Evolutionary conservation across 2,888 invertebrate genomes (phyloP).

Genomic region (Entomobrya proxima): DNA sequence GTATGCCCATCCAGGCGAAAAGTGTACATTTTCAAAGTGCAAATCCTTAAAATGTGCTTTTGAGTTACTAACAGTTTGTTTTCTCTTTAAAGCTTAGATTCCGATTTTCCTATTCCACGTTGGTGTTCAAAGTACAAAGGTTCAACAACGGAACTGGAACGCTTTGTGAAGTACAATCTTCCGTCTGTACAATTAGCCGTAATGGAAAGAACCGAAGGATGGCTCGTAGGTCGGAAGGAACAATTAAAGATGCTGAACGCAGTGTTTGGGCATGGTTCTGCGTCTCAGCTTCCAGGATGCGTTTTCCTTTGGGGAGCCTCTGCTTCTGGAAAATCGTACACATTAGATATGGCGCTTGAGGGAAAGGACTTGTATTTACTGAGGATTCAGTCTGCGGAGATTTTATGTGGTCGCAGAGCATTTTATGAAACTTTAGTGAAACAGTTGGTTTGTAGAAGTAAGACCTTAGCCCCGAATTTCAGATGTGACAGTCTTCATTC

Average conservation of each 20-base stretch:
- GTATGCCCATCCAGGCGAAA: too few species aligned
- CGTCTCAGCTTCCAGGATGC: slow-evolving; percentile 28
- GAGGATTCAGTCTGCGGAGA: slow-evolving; percentile 52
- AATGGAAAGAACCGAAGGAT: not conserved
- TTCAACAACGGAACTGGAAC: too few species aligned
- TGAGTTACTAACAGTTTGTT: too few species aligned
- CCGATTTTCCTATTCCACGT: too few species aligned
- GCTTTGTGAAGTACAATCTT: too few species aligned
- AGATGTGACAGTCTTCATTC: slow-evolving; percentile 44
- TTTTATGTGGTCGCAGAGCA: slow-evolving; percentile 63
- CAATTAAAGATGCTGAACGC: not conserved
- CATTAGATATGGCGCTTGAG: slow-evolving; percentile 48
- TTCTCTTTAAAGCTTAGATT: too few species aligned
- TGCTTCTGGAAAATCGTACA: slow-evolving; percentile 61
- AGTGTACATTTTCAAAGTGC: too few species aligned
- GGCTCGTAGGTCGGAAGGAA: slow-evolving; percentile 3
- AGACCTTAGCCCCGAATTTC: not conserved
- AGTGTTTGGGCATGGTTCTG: not conserved
- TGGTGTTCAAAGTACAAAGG: too few species aligned
- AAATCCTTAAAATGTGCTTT: too few species aligned
- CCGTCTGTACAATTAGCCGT: too few species aligned
- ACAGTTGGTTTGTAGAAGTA: slow-evolving; percentile 41
- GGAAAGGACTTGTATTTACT: slow-evolving; percentile 3
- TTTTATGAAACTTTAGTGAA: slow-evolving; percentile 68
- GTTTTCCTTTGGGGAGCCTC: slow-evolving; percentile 64